Conservation (phyloP, 2,888 invertebrate species). For the Pristionchus exspectatus region DNA sequence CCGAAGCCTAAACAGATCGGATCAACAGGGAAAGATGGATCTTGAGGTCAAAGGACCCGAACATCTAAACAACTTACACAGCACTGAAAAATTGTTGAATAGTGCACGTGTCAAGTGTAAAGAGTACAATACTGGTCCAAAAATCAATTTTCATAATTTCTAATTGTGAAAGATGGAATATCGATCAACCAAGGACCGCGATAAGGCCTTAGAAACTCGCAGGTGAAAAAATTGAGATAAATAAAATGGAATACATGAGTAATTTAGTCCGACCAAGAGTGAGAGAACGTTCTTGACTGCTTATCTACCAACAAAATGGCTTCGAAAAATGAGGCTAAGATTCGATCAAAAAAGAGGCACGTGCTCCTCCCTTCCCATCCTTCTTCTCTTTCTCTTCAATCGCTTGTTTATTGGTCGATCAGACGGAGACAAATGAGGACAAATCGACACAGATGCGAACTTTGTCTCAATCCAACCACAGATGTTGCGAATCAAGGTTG, state of each 20-base stretch:
- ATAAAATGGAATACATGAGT: background rate
- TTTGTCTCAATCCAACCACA: background rate
- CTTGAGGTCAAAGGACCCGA: background rate
- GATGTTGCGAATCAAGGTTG: background rate
- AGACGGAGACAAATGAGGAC: conserved; percentile 37
- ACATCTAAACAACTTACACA: background rate
- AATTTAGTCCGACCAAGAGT: too few species aligned
- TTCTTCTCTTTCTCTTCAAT: background rate
- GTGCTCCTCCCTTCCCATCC: background rate
- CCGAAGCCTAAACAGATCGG: background rate
- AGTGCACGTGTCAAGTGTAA: background rate
- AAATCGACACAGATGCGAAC: conserved; percentile 28
- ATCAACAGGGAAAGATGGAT: background rate
- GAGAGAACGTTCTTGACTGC: too few species aligned
- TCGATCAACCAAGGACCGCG: too few species aligned
- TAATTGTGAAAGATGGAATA: too few species aligned
- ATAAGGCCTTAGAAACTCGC: too few species aligned
- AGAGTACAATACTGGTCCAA: too few species aligned
- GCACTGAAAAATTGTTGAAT: background rate
- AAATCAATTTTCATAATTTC: too few species aligned
- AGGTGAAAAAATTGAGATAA: background rate
- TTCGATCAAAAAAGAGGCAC: conserved; percentile 2
- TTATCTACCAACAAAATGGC: too few species aligned
- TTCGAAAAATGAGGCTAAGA: background rate
- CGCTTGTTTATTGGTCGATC: conserved; percentile 46